Base-by-base conservation (phyloP, 2,797 vertebrate genomes). In the Urophycis tenuis region DNA sequence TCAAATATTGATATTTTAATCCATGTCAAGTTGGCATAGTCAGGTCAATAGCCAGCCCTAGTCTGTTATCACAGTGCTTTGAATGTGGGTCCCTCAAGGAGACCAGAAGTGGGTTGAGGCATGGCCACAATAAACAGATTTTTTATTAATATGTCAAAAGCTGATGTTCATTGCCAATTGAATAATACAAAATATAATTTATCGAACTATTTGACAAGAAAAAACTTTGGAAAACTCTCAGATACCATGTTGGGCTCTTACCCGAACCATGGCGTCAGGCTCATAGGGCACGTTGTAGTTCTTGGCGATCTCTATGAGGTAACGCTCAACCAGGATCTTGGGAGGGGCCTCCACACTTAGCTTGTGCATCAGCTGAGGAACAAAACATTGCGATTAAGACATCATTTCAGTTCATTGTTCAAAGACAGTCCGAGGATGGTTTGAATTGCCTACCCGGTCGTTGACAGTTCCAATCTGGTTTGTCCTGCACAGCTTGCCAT, bases 381-480 rank as follows among this genome's bases (percentile, higher is more conserved):
- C 34, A 80, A 0, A 75, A 8, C 36, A 34, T 30, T 83, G 15
- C 82, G 36, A 75, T 73, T 19, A n/a, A 29, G 3, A 67, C 32
- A n/a, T 33, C 0, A 17, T 33, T 17, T 32, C 69, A 6, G 12
- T 15, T 71, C 7, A 33, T 19, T 67, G 60, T 67, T 67, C 60
- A 3, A 67, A 7, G 19, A 19, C 69, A 7, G 6, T 15, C 7
- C 5, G 7, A 19, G 32, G 31, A 70, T 5, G 32, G 29, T 17
- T 22, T 6, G 31, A 79, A 32, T 14, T 39, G 0, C 88, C 22
- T 93, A 98, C 97, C 94, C 96, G 92, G 80, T 98, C 96, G 1
- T 99, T 99, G 84, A 99, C 97, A 5, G 98, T 99, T 84, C 96
- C 96, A 75, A 98, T 99, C 91, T 99, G 97, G 92, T 99, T 99